Evolutionary conservation across 92 coral and sea anemone genomes (phyloP), one percentile per base, ranked within the genome.

Genomic region (Porites divaricata): DNA sequence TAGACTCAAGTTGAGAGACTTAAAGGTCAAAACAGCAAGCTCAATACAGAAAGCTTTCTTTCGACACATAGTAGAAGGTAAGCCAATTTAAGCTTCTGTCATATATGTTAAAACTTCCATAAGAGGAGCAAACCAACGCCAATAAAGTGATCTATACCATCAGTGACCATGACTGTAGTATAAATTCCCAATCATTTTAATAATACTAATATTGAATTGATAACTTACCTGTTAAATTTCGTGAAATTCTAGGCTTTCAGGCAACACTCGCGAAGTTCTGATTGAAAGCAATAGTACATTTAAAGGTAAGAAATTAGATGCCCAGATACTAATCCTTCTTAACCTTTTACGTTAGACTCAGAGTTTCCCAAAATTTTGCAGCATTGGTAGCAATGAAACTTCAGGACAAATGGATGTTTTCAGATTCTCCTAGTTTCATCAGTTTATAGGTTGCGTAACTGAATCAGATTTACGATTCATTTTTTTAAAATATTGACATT

Each of bases 1-100:
- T 53, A 79, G 83, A 66, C 50, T 48, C 74, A 79, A 21, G 74
- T 79, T 15, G 49, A 79, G 51, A 67, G 52, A 51, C 74, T 79
- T 16, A 79, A 51, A 53, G 63, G 26, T 65, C 83, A 79, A 64
- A 79, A 79, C 63, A 67, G 24, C 83, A 66, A 79, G 24, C 64
- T 65, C 20, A 26, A 45, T 23, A 67, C 72, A 13, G 70, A 22
- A 0, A 77, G 6, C n/a, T 17, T 14, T 49, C 53, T 14, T 2
- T 56, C 56, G 7, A 72, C 63, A 65, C 9, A 63, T 16, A 14
- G 17, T 63, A 63, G 51, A 12, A 79, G 74, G 83, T 79, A 51
- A 53, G 63, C 49, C 23, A 15, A 54, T 54, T 11, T 54, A 54
- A 54, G 59, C 59, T 54, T 15, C 1, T 54, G 59, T 54, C 14